Conservation (phyloP, 2,797 vertebrate genomes). For the Epinephelus malabaricus region DNA sequence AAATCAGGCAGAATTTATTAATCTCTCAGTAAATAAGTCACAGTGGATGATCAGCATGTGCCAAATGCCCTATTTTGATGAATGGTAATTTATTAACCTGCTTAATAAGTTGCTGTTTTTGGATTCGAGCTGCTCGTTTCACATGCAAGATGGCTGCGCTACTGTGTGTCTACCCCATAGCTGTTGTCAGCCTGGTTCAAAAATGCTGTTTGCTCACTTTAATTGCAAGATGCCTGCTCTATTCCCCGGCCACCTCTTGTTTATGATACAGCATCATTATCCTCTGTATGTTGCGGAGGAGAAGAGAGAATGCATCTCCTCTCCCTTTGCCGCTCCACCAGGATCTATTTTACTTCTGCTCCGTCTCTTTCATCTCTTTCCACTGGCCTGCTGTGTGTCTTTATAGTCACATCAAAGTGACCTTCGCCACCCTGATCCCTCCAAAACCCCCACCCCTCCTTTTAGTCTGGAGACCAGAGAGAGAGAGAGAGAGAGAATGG, state of each 20-base stretch:
- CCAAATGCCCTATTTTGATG: conserved; percentile 49
- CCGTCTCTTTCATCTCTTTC: conserved; percentile 77
- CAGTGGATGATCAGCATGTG: conserved; percentile 57
- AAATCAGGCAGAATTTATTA: conserved; percentile 43
- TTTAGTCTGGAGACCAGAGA: conserved; percentile 57
- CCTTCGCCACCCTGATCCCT: conserved; percentile 71
- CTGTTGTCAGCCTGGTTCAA: conserved; percentile 46
- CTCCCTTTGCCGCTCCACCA: conserved; percentile 53
- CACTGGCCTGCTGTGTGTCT: conserved; percentile 76
- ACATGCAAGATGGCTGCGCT: conserved; percentile 17
- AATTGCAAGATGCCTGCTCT: conserved; percentile 76
- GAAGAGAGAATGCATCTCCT: conserved; percentile 32
- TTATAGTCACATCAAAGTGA: conserved; percentile 84
- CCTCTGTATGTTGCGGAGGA: conserved; percentile 38
- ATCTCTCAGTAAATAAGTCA: conserved; percentile 66
- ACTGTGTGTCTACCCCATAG: conserved; percentile 17
- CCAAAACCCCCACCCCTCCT: conserved; percentile 37
- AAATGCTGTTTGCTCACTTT: conserved; percentile 77
- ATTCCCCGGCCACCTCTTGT: conserved; percentile 74
- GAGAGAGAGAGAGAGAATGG: not conserved
- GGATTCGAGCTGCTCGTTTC: conserved; percentile 19
- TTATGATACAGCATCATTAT: conserved; percentile 81
- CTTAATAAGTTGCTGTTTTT: conserved; percentile 7
- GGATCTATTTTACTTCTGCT: conserved; percentile 71
- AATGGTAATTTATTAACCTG: conserved; percentile 42